Conservation (phyloP, 2,888 invertebrate genomes). For the Monochamus alternatus region DNA sequence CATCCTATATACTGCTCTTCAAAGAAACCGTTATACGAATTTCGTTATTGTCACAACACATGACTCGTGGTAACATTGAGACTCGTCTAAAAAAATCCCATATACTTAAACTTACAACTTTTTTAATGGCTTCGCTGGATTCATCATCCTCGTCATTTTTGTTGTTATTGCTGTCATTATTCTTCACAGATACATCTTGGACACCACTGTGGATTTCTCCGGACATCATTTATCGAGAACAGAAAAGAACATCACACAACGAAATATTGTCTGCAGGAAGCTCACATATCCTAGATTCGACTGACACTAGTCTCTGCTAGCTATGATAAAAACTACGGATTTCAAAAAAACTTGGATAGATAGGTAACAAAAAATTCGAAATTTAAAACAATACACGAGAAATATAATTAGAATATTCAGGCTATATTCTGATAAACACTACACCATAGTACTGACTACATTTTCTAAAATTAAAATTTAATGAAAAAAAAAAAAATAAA, state of each 20-base stretch:
- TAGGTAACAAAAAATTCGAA: neutral
- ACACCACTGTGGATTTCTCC: conserved; percentile 57
- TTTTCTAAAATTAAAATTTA: too few relatives aligned
- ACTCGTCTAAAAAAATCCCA: neutral
- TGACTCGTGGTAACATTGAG: too few relatives aligned
- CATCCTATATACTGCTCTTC: too few relatives aligned
- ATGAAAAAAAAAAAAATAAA: too few relatives aligned
- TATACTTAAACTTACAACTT: conserved; percentile 16
- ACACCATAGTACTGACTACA: too few relatives aligned
- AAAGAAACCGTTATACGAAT: too few relatives aligned
- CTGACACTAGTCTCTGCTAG: neutral
- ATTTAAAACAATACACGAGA: too few relatives aligned
- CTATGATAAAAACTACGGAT: neutral
- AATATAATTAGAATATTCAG: too few relatives aligned
- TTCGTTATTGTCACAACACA: too few relatives aligned
- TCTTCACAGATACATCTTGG: neutral
- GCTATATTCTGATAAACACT: too few relatives aligned
- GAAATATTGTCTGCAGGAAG: neutral
- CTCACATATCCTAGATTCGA: neutral
- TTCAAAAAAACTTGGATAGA: neutral
- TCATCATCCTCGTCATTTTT: conserved; percentile 25
- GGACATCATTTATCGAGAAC: conserved; percentile 50
- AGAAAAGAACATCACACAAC: conserved; percentile 11
- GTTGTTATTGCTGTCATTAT: conserved; percentile 6
- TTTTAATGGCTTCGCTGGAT: conserved; percentile 13